phyloP scores from a whole-genome alignment of 1,140 invertebrate species.

The Pogonomyrmex californicus region DNA sequence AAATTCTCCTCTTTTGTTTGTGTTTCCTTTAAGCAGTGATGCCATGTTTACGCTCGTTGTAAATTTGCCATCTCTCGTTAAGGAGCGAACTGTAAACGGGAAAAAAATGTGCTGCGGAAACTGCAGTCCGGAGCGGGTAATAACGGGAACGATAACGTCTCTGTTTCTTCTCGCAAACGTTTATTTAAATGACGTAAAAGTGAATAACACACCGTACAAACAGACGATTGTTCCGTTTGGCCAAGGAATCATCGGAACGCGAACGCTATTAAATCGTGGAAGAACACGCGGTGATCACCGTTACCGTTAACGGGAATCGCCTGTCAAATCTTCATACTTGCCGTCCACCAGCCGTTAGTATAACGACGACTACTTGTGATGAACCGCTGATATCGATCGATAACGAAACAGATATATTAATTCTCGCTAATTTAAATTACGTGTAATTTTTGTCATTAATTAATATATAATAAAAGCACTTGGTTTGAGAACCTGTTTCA shows the following conservation, averaged over 20 bases:
- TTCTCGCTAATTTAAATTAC: constrained; percentile 6
- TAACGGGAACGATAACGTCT: constrained; percentile 23
- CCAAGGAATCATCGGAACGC: constrained; percentile 55
- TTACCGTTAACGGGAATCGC: constrained; percentile 61
- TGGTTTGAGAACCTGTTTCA: too few relatives aligned
- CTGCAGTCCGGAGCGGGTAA: background rate
- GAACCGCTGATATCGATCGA: background rate
- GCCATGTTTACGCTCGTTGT: constrained; percentile 24
- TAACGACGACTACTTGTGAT: background rate
- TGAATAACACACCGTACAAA: constrained; percentile 38
- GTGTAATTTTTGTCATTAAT: constrained; percentile 27
- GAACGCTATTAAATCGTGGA: constrained; percentile 48
- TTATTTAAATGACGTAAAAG: constrained; percentile 16
- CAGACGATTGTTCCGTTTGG: constrained; percentile 46
- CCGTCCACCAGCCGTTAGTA: background rate
- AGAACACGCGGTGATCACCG: background rate
- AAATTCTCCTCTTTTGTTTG: background rate
- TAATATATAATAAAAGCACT: background rate
- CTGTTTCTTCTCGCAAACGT: constrained; percentile 13
- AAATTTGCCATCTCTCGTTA: constrained; percentile 21
- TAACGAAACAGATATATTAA: background rate
- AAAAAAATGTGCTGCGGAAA: constrained; percentile 37
- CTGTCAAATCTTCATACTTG: background rate
- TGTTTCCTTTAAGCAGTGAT: background rate
- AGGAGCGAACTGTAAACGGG: background rate